Percentiles rank a stretch among this genome's conserved stretches.
phyloP scores from a whole-genome alignment of 2,113 vertebrate species.

The Copsychus sechellarum region DNA sequence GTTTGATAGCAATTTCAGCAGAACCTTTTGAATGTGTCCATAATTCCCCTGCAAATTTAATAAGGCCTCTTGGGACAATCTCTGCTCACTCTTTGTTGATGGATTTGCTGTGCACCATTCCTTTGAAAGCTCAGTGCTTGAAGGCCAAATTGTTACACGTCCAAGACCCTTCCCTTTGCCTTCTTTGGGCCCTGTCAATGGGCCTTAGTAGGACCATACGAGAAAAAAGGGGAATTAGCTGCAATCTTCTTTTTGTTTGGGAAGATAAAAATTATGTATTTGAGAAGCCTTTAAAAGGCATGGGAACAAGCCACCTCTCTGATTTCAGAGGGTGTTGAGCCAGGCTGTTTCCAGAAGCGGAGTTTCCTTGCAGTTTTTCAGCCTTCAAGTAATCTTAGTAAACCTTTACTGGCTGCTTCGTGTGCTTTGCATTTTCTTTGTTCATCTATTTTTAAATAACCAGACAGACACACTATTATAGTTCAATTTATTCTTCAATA shows the following conservation, averaged over 20 bases:
- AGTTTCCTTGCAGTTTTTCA: not conserved
- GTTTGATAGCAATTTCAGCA: not conserved
- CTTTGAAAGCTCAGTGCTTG: not conserved
- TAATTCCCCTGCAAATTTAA: not conserved
- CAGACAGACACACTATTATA: not conserved
- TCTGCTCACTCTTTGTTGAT: not conserved
- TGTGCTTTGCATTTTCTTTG: slow-evolving; percentile 3
- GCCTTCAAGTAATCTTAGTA: not conserved
- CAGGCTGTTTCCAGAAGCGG: not conserved
- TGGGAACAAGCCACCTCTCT: not conserved
- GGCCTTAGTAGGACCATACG: not conserved
- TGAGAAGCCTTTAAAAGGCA: not conserved
- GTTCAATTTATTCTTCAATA: slow-evolving; percentile 28
- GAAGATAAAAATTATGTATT: not conserved
- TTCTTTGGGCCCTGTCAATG: not conserved
- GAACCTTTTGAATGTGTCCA: not conserved
- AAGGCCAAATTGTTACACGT: not conserved
- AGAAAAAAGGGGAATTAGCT: not conserved
- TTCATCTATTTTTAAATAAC: slow-evolving; percentile 32
- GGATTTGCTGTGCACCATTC: not conserved
- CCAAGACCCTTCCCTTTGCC: not conserved
- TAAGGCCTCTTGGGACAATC: not conserved
- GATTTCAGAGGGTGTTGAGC: not conserved
- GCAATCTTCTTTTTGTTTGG: not conserved
- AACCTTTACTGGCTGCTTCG: not conserved